Conservation (phyloP, 2,797 vertebrate species). For the Odontamblyopus lacepedii region DNA sequence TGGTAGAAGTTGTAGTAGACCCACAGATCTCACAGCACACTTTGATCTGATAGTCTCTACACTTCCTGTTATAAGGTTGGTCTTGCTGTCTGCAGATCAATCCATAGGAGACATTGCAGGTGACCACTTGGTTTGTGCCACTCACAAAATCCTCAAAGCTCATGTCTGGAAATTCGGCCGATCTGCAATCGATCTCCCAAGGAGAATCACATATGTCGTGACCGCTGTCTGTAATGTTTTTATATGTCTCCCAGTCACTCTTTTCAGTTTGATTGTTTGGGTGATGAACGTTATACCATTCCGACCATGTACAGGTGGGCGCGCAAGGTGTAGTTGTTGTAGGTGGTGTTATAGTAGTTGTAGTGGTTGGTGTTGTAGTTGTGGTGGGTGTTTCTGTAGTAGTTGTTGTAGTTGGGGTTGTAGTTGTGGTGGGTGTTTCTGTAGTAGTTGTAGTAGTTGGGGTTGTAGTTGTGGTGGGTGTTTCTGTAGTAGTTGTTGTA, state of each 20-base stretch:
- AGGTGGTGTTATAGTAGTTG: background rate
- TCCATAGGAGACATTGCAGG: slow-evolving; percentile 55
- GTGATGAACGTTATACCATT: slow-evolving; percentile 70
- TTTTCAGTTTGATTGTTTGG: rapidly evolving
- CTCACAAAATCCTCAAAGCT: slow-evolving; percentile 36
- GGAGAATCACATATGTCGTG: slow-evolving; percentile 49
- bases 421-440: background rate
- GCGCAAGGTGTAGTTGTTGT: slow-evolving; percentile 33
- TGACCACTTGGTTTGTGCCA: slow-evolving; percentile 27
- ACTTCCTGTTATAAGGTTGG: slow-evolving; percentile 57
- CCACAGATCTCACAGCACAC: slow-evolving; percentile 47
- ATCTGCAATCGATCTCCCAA: slow-evolving; percentile 56
- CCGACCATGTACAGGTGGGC: slow-evolving; percentile 65
- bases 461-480: background rate
- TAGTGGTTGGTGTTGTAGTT: background rate
- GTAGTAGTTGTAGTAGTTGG: background rate
- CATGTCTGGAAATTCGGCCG: rapidly evolving
- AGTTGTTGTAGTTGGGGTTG: background rate
- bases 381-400: background rate
- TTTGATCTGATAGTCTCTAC: slow-evolving; percentile 66
- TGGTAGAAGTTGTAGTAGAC: background rate
- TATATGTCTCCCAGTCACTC: slow-evolving; percentile 75
- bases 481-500: background rate
- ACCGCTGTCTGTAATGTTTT: slow-evolving; percentile 64
- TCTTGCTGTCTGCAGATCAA: slow-evolving; percentile 60